These are phyloP conservation scores for Ciconia boyciana DNA, from an alignment of 2,113 vertebrate species.

Conservation along the genomic window DNA sequence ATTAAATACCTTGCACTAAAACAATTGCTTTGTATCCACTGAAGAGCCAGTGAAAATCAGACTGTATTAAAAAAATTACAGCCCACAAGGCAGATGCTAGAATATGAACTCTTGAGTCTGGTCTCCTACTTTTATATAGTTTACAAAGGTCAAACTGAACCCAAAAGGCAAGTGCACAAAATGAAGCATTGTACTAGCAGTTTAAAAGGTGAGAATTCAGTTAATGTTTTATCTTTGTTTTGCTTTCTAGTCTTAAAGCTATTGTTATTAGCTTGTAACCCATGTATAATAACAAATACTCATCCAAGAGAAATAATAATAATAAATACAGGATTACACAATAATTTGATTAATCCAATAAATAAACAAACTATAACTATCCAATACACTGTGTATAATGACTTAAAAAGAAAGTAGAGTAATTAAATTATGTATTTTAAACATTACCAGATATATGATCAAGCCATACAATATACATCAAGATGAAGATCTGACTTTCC, in stretches of 20 bases:
- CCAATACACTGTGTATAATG: not conserved
- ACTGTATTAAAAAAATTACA: not conserved
- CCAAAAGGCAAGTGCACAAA: not conserved
- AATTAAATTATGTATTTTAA: not conserved
- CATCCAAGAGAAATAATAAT: not conserved
- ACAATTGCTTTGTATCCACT: not conserved
- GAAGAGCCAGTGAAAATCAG: not conserved
- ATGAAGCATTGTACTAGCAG: not conserved
- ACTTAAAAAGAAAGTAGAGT: not conserved
- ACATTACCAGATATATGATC: not conserved
- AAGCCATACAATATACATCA: not conserved
- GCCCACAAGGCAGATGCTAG: not conserved
- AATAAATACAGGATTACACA: constrained; percentile 14
- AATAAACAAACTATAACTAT: not conserved
- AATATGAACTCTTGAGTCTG: not conserved
- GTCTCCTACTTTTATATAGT: not conserved
- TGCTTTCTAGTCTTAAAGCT: not conserved
- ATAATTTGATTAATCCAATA: constrained; percentile 13
- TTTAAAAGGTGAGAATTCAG: constrained; percentile 24
- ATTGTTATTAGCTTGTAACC: constrained; percentile 7
- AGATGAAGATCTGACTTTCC: not conserved
- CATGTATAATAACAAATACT: constrained; percentile 9
- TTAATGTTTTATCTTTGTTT: not conserved
- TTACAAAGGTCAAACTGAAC: not conserved
- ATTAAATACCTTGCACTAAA: not conserved